phyloP scores from a whole-genome alignment of 2,797 vertebrate genomes.

The Coregonus sp. region DNA sequence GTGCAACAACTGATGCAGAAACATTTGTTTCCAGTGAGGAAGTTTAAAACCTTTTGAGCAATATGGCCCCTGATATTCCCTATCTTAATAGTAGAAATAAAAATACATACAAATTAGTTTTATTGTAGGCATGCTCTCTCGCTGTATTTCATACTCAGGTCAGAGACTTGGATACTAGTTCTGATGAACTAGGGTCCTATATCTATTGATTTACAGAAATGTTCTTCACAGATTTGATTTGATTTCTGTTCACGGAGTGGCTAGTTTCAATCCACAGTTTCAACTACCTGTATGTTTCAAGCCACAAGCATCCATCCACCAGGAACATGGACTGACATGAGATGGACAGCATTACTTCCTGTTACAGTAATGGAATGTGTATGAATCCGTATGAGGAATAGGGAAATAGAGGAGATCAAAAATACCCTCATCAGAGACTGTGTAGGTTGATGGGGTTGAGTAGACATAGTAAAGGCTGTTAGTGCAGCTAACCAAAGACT shows the following conservation, averaged over 20 bases:
- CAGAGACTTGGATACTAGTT: neutral
- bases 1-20: neutral
- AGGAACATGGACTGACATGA: neutral
- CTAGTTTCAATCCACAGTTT: neutral
- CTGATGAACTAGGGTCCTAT: neutral
- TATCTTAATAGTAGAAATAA: too few species aligned
- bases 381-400: too few species aligned
- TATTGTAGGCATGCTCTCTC: too few species aligned
- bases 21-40: neutral
- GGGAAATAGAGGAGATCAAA: too few species aligned
- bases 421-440: too few species aligned
- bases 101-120: too few species aligned
- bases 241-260: neutral
- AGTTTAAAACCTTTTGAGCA: neutral
- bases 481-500: constrained; percentile 34
- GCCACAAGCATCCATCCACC: neutral
- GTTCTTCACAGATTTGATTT: neutral
- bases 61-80: neutral
- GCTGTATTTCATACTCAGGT: too few species aligned
- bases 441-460: too few species aligned
- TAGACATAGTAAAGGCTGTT: neutral
- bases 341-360: neutral
- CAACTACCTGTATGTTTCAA: neutral
- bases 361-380: too few species aligned
- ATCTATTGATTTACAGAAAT: too few species aligned